Evolutionary conservation across 2,888 invertebrate genomes (phyloP).

Genomic region (Antheraea yamamai): DNA sequence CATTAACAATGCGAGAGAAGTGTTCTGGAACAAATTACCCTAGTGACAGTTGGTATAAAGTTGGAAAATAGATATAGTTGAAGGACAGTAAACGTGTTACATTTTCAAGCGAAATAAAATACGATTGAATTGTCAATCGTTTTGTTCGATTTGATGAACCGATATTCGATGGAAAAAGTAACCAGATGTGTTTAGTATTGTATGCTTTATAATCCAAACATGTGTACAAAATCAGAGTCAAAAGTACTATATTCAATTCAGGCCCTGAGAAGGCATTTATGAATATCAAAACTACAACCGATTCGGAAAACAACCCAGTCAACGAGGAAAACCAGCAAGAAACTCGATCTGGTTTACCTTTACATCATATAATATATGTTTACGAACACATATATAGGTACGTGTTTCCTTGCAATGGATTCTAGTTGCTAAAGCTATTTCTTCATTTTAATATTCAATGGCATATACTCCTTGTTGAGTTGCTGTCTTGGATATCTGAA

Average conservation of each 20-base stretch:
- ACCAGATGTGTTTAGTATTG: neutral
- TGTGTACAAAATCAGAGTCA: too few species aligned
- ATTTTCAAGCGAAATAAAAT: neutral
- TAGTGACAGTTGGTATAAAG: conserved; percentile 56
- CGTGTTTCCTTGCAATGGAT: too few species aligned
- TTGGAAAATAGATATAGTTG: conserved; percentile 31
- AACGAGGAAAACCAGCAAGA: too few species aligned
- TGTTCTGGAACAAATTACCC: conserved; percentile 52
- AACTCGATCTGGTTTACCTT: too few species aligned
- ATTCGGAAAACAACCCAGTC: too few species aligned
- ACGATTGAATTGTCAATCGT: neutral
- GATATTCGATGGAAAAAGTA: neutral
- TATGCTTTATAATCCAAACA: neutral
- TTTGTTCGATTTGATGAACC: neutral
- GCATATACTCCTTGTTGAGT: neutral
- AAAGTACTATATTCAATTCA: too few species aligned
- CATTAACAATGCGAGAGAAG: neutral
- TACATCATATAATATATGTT: too few species aligned
- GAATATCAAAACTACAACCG: too few species aligned
- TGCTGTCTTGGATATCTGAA: neutral
- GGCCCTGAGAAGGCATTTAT: too few species aligned
- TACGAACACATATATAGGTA: too few species aligned
- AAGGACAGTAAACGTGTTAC: neutral
- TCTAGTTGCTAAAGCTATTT: too few species aligned
- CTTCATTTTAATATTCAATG: too few species aligned